Percentiles rank a stretch among this genome's conserved stretches.
Conservation (phyloP, 2,797 vertebrate species). For the Cyclura pinguis region DNA sequence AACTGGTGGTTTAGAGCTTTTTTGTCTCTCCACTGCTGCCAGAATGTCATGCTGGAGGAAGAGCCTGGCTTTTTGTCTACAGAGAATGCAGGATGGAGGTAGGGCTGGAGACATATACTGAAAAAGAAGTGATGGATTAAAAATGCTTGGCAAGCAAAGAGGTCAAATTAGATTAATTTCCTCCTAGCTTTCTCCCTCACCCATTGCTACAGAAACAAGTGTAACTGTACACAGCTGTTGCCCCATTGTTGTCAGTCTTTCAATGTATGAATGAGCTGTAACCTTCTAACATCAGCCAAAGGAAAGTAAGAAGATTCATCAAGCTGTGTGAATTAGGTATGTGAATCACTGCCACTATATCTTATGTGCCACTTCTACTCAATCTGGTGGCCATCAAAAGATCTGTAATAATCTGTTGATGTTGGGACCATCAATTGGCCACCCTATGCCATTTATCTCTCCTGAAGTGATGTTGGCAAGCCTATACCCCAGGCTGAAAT, state of each 20-base stretch:
- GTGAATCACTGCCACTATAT: neutral
- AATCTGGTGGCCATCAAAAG: neutral
- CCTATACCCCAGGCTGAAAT: neutral
- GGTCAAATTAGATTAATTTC: neutral
- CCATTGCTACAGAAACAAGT: neutral
- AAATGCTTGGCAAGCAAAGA: too few relatives aligned
- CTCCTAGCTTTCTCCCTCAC: neutral
- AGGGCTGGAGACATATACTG: slow-evolving; percentile 41
- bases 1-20: slow-evolving; percentile 32
- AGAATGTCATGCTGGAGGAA: slow-evolving; percentile 72
- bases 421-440: neutral
- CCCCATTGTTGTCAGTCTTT: neutral
- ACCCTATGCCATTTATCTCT: neutral
- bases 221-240: neutral
- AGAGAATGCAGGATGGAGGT: slow-evolving; percentile 68
- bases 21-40: slow-evolving; percentile 45
- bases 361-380: neutral
- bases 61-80: slow-evolving; percentile 64
- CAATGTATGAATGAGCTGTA: neutral
- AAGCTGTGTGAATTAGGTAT: neutral
- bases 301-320: neutral
- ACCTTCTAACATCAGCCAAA: neutral
- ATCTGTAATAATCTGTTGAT: neutral
- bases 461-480: neutral
- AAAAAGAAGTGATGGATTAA: neutral